phyloP scores from a whole-genome alignment of 2,888 invertebrate species.

The Tetanocera ferruginea region DNA sequence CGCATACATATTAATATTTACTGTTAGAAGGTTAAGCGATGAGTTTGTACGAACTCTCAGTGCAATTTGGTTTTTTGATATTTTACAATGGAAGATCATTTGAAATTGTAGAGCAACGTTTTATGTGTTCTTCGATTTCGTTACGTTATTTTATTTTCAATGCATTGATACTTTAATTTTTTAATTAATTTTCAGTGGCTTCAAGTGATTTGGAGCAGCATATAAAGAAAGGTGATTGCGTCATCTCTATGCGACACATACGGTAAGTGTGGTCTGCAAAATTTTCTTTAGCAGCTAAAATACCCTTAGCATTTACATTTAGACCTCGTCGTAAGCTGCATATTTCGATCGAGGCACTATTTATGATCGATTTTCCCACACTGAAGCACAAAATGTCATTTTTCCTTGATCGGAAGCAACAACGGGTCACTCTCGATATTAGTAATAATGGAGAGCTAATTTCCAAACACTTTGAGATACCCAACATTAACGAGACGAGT shows the following conservation, averaged over 20 bases:
- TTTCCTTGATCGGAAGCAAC: constrained; percentile 69
- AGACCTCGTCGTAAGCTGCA: constrained; percentile 69
- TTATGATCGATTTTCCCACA: constrained; percentile 70
- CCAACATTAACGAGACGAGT: constrained; percentile 68
- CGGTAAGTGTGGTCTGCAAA: constrained; percentile 57
- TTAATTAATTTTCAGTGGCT: constrained; percentile 59
- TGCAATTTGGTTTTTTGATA: too few relatives aligned
- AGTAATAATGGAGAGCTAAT: constrained; percentile 65
- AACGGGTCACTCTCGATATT: constrained; percentile 67
- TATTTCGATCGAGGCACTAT: constrained; percentile 69
- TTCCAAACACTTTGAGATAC: constrained; percentile 68
- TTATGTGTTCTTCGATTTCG: too few relatives aligned
- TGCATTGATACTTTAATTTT: too few relatives aligned
- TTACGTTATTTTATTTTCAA: too few relatives aligned
- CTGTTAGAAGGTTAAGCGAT: too few relatives aligned
- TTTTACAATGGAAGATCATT: too few relatives aligned
- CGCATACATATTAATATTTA: too few relatives aligned
- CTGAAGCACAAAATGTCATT: constrained; percentile 70
- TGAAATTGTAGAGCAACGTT: too few relatives aligned
- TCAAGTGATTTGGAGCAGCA: constrained; percentile 68
- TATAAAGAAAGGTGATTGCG: constrained; percentile 70
- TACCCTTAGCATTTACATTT: neutral
- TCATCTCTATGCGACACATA: constrained; percentile 70
- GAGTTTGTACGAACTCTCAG: too few relatives aligned
- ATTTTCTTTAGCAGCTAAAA: neutral